Evolutionary conservation across 2,113 vertebrate genomes (phyloP).

Genomic region (Elachura formosa): DNA sequence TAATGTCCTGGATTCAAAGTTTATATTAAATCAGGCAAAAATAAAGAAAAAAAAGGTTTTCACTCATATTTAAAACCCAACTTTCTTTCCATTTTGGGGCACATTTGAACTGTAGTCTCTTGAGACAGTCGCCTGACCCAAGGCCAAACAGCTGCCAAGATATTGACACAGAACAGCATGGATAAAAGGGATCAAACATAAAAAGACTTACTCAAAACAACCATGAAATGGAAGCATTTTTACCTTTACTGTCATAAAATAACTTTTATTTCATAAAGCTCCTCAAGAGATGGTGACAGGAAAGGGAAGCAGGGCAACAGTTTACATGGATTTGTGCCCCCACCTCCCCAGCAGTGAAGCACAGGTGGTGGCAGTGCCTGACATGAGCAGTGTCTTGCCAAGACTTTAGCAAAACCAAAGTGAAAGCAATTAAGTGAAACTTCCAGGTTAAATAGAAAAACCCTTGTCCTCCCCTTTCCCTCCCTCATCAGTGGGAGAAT

Average conservation of each 20-base stretch:
- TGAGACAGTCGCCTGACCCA: conserved; percentile 9
- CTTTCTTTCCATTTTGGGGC: background rate
- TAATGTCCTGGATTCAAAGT: background rate
- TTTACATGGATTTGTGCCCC: background rate
- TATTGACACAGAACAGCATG: conserved; percentile 29
- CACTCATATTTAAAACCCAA: background rate
- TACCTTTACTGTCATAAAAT: conserved; percentile 38
- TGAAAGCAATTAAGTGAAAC: background rate
- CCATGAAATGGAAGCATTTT: conserved; percentile 45
- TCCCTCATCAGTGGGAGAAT: fast-evolving
- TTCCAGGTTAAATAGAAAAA: background rate
- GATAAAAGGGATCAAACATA: conserved; percentile 54
- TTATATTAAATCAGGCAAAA: background rate
- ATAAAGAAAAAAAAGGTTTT: background rate
- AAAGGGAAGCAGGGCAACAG: background rate
- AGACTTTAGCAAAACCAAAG: background rate
- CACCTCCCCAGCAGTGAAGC: background rate
- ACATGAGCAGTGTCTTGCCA: background rate
- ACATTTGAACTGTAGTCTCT: background rate
- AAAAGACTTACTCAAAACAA: conserved; percentile 56
- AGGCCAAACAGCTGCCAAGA: conserved; percentile 49
- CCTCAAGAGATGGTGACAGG: conserved; percentile 16
- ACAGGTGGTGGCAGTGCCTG: background rate
- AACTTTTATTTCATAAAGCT: conserved; percentile 9
- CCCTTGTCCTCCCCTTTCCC: background rate